Percentiles rank a stretch among this genome's conserved stretches.
Conservation (phyloP, 2,113 vertebrate species). For the Entomyzon cyanotis region DNA sequence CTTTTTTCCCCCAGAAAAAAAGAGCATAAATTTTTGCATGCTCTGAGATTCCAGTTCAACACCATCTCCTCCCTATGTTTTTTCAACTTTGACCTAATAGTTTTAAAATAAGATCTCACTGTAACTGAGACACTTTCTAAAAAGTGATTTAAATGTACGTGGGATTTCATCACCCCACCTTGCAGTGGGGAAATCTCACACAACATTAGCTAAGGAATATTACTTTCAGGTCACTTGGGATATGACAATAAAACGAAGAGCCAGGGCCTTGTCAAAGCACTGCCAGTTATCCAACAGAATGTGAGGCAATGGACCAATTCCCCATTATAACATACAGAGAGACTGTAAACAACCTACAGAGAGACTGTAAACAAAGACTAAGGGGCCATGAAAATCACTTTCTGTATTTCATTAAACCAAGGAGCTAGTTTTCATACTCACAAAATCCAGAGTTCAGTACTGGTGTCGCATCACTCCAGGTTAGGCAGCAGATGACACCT, state of each 20-base stretch:
- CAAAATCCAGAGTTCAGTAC: not conserved
- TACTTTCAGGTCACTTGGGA: constrained; percentile 42
- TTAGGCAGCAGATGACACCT: not conserved
- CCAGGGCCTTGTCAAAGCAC: not conserved
- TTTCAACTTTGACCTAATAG: not conserved
- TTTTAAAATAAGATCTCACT: not conserved
- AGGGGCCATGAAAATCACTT: not conserved
- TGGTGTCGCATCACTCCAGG: not conserved
- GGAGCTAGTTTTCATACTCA: not conserved
- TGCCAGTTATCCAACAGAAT: not conserved
- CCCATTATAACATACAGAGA: not conserved
- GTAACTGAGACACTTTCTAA: not conserved
- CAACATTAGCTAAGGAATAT: not conserved
- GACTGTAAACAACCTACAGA: not conserved
- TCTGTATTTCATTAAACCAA: not conserved
- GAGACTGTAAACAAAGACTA: not conserved
- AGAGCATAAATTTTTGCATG: not conserved
- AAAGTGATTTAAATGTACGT: not conserved
- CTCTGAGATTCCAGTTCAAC: not conserved
- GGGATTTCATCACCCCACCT: not conserved
- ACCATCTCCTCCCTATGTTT: not conserved
- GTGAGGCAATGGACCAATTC: not conserved
- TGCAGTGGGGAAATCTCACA: not conserved
- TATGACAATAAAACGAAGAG: not conserved
- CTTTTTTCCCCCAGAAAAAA: not conserved